phyloP scores from a whole-genome alignment of 2,797 vertebrate genomes.

The Fistularia tabacaria region DNA sequence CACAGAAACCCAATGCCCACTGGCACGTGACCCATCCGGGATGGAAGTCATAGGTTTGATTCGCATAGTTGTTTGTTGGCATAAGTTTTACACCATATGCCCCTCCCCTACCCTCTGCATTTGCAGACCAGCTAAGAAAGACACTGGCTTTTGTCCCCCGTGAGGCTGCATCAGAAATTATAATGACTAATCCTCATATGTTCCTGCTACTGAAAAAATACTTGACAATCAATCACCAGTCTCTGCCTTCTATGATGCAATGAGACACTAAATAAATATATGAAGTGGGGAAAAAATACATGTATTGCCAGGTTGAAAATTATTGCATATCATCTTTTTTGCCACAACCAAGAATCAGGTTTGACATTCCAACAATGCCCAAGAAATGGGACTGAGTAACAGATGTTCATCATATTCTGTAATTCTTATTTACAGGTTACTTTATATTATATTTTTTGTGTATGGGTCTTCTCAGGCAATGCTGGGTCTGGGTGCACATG shows the following conservation, averaged over 20 bases:
- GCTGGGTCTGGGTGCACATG: no score
- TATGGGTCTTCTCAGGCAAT: neutral
- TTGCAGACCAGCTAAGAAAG: no score
- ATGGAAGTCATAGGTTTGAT: no score
- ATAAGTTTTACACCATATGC: neutral
- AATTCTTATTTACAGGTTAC: conserved; percentile 25
- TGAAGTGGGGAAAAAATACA: neutral
- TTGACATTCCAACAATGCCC: conserved; percentile 16
- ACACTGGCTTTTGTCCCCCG: no score
- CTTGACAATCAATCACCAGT: no score
- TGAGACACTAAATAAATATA: neutral
- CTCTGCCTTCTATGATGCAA: no score
- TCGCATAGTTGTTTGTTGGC: neutral
- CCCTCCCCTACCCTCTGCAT: no score
- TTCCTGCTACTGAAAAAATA: no score
- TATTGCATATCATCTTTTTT: conserved; percentile 13
- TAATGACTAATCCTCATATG: no score
- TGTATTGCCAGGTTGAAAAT: conserved; percentile 39
- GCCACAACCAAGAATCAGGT: conserved; percentile 18
- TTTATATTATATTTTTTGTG: conserved; percentile 25
- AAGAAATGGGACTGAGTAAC: conserved; percentile 5
- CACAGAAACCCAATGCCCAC: no score
- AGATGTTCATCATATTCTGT: conserved; percentile 20
- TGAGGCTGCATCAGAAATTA: no score
- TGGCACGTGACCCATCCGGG: no score